These are phyloP conservation scores for Poecilia picta DNA, from an alignment of 2,797 vertebrate species.

Conservation along the genomic window DNA sequence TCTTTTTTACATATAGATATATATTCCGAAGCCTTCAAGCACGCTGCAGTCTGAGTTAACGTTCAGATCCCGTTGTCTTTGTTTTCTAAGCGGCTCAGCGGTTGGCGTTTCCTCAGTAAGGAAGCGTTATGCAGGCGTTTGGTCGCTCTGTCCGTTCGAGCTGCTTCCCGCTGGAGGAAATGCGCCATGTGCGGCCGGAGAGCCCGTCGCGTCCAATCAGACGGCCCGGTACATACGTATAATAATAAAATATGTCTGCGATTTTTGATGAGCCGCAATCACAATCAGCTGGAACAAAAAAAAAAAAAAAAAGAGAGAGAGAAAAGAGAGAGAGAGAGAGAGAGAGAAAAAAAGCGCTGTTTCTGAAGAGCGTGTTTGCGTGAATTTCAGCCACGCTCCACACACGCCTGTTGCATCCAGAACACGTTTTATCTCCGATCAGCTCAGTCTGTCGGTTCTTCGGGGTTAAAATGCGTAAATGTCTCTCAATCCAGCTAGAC, in stretches of 20 bases:
- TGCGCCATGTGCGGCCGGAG: slow-evolving; percentile 38
- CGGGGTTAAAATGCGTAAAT: slow-evolving; percentile 4
- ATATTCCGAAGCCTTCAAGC: neutral
- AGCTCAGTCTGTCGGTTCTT: neutral
- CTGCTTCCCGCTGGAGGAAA: slow-evolving; percentile 40
- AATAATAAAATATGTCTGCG: neutral
- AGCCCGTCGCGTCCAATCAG: slow-evolving; percentile 15
- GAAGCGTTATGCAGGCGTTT: slow-evolving; percentile 13
- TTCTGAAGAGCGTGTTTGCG: neutral
- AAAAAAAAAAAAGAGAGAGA: neutral
- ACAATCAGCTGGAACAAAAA: neutral
- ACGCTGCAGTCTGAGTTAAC: neutral
- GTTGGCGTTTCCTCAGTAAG: slow-evolving; percentile 15
- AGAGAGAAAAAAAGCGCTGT: neutral
- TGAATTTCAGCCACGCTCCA: neutral
- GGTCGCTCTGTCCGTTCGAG: slow-evolving; percentile 19
- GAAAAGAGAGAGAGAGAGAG: neutral
- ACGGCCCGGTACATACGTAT: neutral
- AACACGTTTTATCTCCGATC: neutral
- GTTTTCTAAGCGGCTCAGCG: neutral
- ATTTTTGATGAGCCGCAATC: neutral
- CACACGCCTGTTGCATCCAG: slow-evolving; percentile 50
- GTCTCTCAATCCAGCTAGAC: neutral
- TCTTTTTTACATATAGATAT: slow-evolving; percentile 6
- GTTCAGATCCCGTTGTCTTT: neutral